Evolutionary conservation across 2,797 vertebrate species (phyloP), one percentile per base, ranked within the genome.

Genomic region (Garrulus glandarius): DNA sequence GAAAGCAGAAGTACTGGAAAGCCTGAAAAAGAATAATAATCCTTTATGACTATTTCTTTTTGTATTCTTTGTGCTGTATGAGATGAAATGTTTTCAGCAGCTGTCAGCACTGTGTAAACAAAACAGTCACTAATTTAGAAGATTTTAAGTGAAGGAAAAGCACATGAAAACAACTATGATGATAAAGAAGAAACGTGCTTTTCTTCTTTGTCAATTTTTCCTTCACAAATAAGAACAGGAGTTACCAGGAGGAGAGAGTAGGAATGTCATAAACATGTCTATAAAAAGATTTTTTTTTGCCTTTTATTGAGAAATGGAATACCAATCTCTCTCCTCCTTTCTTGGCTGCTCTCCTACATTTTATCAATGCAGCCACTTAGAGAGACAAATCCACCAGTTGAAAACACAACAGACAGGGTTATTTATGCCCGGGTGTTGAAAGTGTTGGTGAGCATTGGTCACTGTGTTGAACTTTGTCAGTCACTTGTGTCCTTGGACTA

Each of bases 381-480:
- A 86, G 57, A 65, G 36, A 32, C 26, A 37, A 80, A 26, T 29
- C 20, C 24, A 67, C 27, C n/a, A 67, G 32, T 5, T 70, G 59
- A 46, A 74, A 84, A 20, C 50, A 53, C 16, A 65, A 15, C 63
- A 53, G 32, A 41, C 39, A 12, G 22, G 11, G 11, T 53, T 91
- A 41, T 32, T 19, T n/a, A 3, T 24, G 10, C 32, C 39, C 2
- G 0, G 0, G 11, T 36, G 16, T 13, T 56, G 15, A 55, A 92
- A 59, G 22, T 22, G 20, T 10, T 74, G 17, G 17, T 37, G 37
- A 39, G 16, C 20, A 50, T 2, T 61, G n/a, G 46, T 74, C 64
- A 36, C 17, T 41, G 2, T 20, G 29, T 26, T 81, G 72, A 86
- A 67, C 26, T 84, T 65, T 41, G 30, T 43, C 44, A 65, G 61